Conservation (phyloP, 1,140 invertebrate genomes). For the Pissodes strobi region DNA sequence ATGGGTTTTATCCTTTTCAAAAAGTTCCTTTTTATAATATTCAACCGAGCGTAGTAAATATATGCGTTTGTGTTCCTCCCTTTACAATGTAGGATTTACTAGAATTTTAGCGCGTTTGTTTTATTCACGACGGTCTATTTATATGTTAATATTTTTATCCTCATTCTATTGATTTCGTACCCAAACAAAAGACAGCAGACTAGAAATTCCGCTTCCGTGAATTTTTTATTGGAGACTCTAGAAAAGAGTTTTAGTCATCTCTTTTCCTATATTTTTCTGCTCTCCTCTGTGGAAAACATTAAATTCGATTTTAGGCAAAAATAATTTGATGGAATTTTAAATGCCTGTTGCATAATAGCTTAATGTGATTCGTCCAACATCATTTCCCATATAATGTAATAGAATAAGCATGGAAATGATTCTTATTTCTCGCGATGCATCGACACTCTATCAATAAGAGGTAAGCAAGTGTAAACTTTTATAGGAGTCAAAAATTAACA, state of each 20-base stretch:
- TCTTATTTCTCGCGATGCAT: too few relatives aligned
- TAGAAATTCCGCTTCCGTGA: not conserved
- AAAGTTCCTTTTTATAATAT: slow-evolving; percentile 9
- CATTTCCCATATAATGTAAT: too few relatives aligned
- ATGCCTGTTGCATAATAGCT: too few relatives aligned
- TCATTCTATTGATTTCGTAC: slow-evolving; percentile 27
- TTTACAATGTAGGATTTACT: slow-evolving; percentile 25
- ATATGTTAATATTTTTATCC: slow-evolving; percentile 33
- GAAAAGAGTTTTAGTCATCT: not conserved
- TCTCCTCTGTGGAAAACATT: not conserved
- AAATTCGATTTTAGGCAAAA: slow-evolving; percentile 3
- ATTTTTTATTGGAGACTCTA: not conserved
- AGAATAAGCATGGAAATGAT: too few relatives aligned
- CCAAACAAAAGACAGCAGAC: slow-evolving; percentile 13
- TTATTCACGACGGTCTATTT: slow-evolving; percentile 30
- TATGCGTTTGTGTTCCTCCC: slow-evolving; percentile 23
- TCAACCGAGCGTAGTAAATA: slow-evolving; percentile 14
- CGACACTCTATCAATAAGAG: too few relatives aligned
- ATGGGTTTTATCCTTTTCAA: slow-evolving; percentile 14
- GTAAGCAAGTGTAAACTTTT: too few relatives aligned
- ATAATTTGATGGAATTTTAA: too few relatives aligned
- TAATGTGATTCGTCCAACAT: too few relatives aligned
- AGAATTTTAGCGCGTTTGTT: slow-evolving; percentile 29
- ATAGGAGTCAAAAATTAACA: too few relatives aligned
- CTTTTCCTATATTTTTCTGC: not conserved